These are phyloP conservation scores for Perccottus glenii DNA, from an alignment of 2,113 vertebrate species.

Conservation along the genomic window DNA sequence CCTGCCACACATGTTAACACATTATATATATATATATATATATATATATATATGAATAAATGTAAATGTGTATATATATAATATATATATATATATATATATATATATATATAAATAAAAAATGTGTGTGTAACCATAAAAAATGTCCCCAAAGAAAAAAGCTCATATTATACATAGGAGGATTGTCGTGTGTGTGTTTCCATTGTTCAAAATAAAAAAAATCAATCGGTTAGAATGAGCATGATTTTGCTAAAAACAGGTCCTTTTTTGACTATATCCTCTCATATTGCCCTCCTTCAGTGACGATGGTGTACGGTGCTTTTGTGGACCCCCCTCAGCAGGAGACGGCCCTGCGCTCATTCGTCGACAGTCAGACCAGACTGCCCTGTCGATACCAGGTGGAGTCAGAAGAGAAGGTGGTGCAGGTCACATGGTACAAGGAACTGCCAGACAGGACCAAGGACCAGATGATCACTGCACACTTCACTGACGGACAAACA, in stretches of 20 bases:
- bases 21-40: too few species aligned
- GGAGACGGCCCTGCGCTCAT: slow-evolving; percentile 26
- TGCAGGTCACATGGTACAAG: slow-evolving; percentile 79
- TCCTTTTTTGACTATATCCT: not conserved
- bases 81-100: too few species aligned
- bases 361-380: slow-evolving; percentile 58
- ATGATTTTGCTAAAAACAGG: not conserved
- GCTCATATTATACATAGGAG: too few species aligned
- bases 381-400: slow-evolving; percentile 72
- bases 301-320: slow-evolving; percentile 2
- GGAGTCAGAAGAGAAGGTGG: slow-evolving; percentile 32
- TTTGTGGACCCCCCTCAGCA: slow-evolving; percentile 67
- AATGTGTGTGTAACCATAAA: too few species aligned
- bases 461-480: slow-evolving; percentile 74
- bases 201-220: too few species aligned
- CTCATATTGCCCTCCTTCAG: slow-evolving; percentile 18
- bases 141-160: too few species aligned
- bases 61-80: too few species aligned
- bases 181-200: too few species aligned
- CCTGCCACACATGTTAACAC: too few species aligned
- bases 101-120: too few species aligned
- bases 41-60: too few species aligned
- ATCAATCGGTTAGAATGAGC: too few species aligned
- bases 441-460: slow-evolving; percentile 51
- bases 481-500: slow-evolving; percentile 62